Percentiles rank a stretch among this genome's conserved stretches.
phyloP scores from a whole-genome alignment of 1,140 invertebrate species.

The Calycopis cecrops region DNA sequence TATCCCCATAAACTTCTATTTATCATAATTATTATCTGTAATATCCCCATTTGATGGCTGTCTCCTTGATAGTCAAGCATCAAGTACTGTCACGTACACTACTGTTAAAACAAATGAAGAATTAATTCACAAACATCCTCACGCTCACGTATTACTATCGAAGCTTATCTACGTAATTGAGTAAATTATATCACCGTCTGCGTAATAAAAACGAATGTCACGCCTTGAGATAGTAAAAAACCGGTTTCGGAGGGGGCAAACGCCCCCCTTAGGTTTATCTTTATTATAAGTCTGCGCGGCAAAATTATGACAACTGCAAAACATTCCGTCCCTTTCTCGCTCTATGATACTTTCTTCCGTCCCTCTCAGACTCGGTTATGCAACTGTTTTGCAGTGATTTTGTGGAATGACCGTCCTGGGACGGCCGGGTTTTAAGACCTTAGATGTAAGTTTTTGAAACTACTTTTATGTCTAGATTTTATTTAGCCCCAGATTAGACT shows the following conservation, averaged over 20 bases:
- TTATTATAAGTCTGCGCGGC: conserved; percentile 58
- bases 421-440: conserved; percentile 27
- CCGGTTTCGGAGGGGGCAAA: not conserved
- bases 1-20: no score
- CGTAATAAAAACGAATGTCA: conserved; percentile 3
- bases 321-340: conserved; percentile 22
- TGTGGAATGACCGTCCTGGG: conserved; percentile 38
- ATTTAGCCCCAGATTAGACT: not conserved
- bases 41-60: no score
- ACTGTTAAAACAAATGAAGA: no score
- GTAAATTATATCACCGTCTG: not conserved
- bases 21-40: no score
- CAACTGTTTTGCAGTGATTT: conserved; percentile 49
- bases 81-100: no score
- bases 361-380: conserved; percentile 21
- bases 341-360: conserved; percentile 7
- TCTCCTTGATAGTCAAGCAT: no score
- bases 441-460: conserved; percentile 12
- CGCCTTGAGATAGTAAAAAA: conserved; percentile 8
- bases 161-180: no score
- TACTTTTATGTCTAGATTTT: not conserved
- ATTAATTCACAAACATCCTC: no score
- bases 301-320: conserved; percentile 68
- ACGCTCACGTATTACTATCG: no score
- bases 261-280: conserved; percentile 45